Conservation (phyloP, 2,113 vertebrate genomes). For the Lamprotornis superbus region DNA sequence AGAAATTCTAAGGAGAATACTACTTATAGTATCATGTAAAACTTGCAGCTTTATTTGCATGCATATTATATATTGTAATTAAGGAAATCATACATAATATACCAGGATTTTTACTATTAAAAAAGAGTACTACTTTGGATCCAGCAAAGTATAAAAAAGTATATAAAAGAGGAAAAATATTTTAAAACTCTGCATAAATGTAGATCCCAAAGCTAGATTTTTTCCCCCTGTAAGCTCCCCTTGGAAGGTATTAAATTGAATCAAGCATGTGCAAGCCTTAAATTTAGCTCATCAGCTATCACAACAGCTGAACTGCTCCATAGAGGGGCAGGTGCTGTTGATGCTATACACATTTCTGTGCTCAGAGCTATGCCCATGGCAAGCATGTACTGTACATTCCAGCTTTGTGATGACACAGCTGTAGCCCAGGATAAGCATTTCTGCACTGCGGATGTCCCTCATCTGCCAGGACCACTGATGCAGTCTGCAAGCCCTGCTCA, state of each 20-base stretch:
- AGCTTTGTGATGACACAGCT: conserved; percentile 59
- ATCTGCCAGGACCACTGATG: conserved; percentile 18
- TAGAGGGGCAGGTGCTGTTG: conserved; percentile 30
- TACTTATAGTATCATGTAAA: background rate
- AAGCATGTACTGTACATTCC: conserved; percentile 55
- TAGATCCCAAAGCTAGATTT: background rate
- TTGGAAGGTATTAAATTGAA: conserved; percentile 38
- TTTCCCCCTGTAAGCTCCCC: background rate
- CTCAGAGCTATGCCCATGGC: background rate
- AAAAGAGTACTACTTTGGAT: background rate
- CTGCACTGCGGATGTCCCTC: conserved; percentile 15
- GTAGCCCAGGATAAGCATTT: conserved; percentile 25
- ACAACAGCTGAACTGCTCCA: conserved; percentile 56
- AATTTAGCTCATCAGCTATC: conserved; percentile 62
- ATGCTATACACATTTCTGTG: conserved; percentile 17
- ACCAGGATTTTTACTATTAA: background rate
- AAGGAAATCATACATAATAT: background rate
- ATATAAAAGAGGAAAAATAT: background rate
- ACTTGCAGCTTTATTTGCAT: background rate
- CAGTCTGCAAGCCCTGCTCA: background rate
- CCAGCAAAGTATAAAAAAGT: background rate
- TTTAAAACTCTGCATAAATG: background rate
- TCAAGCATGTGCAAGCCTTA: conserved; percentile 39
- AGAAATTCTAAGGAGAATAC: background rate
- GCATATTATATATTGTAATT: background rate